A percentile compares a stretch with the other conserved stretches of the same genome.
phyloP scores from a whole-genome alignment of 2,888 invertebrate genomes.

The Hipparchia sbordonii region DNA sequence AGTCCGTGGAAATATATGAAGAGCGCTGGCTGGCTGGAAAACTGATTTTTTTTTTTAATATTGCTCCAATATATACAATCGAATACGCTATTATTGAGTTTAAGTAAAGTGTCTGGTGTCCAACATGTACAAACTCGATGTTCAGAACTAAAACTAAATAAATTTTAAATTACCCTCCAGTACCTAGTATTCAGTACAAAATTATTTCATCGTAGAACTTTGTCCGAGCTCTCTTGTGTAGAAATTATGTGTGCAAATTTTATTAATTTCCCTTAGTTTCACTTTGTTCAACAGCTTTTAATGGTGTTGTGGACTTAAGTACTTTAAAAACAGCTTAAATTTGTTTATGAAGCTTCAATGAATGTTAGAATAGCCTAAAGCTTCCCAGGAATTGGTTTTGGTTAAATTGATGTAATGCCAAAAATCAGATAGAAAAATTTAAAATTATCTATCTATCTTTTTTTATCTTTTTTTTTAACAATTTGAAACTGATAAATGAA shows the following conservation, averaged over 20 bases:
- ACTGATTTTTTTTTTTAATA: not conserved
- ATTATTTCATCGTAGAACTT: conserved; percentile 46
- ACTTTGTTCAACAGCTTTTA: conserved; percentile 36
- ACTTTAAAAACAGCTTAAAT: conserved; percentile 25
- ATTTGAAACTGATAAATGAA: no score
- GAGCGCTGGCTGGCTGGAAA: not conserved
- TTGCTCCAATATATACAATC: not conserved
- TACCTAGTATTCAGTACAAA: conserved; percentile 40
- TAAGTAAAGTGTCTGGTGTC: not conserved
- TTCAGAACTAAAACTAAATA: conserved; percentile 24
- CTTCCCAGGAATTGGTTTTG: conserved; percentile 20
- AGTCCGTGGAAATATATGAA: no score
- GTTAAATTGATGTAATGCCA: conserved; percentile 3
- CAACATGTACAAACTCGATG: not conserved
- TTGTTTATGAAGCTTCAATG: conserved; percentile 28
- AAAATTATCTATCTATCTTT: no score
- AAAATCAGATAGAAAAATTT: not conserved
- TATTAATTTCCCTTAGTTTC: conserved; percentile 51
- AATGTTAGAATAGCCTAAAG: conserved; percentile 21
- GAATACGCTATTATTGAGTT: not conserved
- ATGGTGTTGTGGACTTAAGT: conserved; percentile 30
- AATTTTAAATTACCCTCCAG: conserved; percentile 26
- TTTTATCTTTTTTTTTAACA: no score
- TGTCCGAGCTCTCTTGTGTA: conserved; percentile 39
- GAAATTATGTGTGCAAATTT: conserved; percentile 51